Base-by-base conservation (phyloP, 2,797 vertebrate genomes). In the Craterocephalus amniculus region DNA sequence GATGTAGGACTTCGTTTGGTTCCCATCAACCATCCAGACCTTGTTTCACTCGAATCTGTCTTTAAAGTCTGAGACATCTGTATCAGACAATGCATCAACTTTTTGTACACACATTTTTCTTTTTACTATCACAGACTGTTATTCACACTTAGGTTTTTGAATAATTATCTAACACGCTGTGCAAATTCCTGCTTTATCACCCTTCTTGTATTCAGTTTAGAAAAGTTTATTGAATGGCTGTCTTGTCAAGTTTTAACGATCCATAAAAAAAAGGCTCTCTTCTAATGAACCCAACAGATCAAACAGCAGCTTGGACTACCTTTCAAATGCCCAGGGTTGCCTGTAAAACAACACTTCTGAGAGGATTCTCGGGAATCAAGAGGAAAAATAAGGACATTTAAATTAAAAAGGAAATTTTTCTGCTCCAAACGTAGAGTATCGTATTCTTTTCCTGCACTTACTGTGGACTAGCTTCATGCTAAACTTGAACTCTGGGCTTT, bases 401-500 rank as follows among this genome's bases (percentile, higher is more conserved):
- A 13, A 40, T 29, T 1, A 27, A 27, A 18, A 2, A 36, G 11
- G 1, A 6, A 4, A 20, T 27, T 29, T 20, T 61, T 35, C 13
- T 61, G 24, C 16, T 22, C 11, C 20, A 6, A 14, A 26, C 45
- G 4, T 35, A 52, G 2, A 3, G 60, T 18, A 60, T 13, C 20
- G 3, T 31, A 48, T 40, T 38, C 11, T 7, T 55, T 55, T 52
- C 29, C 31, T 48, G 64, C 29, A 24, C 0, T 4, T 1, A 3
- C 26, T 43, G 64, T 26, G 14, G 22, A 10, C 29, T 6, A 4
- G 12, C 20, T 65, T 64, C 43, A 43, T 27, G 54, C 35, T 43
- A 24, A 74, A 67, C 31, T 66, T 43, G n/a, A 24, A 35, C 58
- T 57, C n/a, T 69, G 64, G 66, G 6, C 40, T 51, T 70, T 65